Conservation (phyloP, 2,113 vertebrate genomes). For the Lipotes vexillifer region DNA sequence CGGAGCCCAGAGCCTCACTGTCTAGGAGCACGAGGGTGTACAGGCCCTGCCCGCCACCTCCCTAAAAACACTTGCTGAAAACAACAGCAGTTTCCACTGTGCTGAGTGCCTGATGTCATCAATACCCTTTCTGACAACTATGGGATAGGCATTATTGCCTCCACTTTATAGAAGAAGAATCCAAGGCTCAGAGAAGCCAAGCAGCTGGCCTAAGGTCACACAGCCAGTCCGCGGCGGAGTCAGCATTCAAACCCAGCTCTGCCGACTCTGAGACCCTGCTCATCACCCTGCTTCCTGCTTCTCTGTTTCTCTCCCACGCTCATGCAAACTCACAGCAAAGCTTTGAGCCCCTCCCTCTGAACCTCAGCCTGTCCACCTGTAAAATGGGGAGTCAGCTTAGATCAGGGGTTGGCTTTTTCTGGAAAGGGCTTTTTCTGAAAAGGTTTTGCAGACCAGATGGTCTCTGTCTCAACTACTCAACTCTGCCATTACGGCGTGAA, state of each 20-base stretch:
- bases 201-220: not conserved
- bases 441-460: not conserved
- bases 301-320: accelerated
- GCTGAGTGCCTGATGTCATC: not conserved
- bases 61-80: not conserved
- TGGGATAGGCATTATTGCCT: accelerated
- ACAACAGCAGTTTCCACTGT: not conserved
- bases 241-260: not conserved
- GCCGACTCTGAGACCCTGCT: not conserved
- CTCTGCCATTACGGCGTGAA: accelerated
- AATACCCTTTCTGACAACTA: not conserved
- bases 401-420: not conserved
- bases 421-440: not conserved
- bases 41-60: accelerated
- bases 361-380: not conserved
- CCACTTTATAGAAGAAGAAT: not conserved
- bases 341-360: not conserved
- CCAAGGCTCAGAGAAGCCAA: not conserved
- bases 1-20: accelerated
- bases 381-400: not conserved
- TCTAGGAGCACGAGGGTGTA: not conserved
- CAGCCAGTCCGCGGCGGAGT: not conserved
- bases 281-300: accelerated
- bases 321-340: not conserved
- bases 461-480: not conserved